Evolutionary conservation across 2,113 vertebrate species (phyloP).

Genomic region (Oryzias javanicus): DNA sequence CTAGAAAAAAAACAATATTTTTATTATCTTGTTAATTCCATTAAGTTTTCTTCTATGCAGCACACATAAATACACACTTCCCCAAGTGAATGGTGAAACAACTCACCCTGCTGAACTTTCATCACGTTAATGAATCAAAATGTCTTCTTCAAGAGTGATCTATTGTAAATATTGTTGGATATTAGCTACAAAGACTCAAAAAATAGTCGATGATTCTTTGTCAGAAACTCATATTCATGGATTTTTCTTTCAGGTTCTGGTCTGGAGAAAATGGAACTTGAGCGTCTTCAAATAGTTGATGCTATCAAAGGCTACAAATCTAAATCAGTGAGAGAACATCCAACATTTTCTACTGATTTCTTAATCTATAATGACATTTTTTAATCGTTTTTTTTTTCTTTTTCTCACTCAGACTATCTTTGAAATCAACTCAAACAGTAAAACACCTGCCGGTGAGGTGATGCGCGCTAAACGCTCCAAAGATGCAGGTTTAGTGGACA

Average conservation of each 20-base stretch:
- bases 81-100: too few relatives aligned
- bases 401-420: constrained; percentile 86
- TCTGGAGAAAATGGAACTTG: constrained; percentile 84
- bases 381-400: background rate
- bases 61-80: too few relatives aligned
- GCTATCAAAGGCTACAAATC: constrained; percentile 87
- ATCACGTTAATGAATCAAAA: too few relatives aligned
- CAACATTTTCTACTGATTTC: background rate
- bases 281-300: constrained; percentile 86
- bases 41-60: too few relatives aligned
- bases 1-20: too few relatives aligned
- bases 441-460: constrained; percentile 81
- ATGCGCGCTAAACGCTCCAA: constrained; percentile 87
- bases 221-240: background rate
- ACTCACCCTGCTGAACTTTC: too few relatives aligned
- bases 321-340: constrained; percentile 80
- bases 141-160: too few relatives aligned
- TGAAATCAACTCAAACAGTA: constrained; percentile 90
- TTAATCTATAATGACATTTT: background rate
- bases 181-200: too few relatives aligned
- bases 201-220: too few relatives aligned
- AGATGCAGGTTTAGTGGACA: constrained; percentile 77
- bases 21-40: too few relatives aligned
- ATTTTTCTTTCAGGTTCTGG: constrained; percentile 72
- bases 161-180: too few relatives aligned